Base-by-base conservation (phyloP, 2,113 vertebrate genomes). In the Catharus bicknelli region DNA sequence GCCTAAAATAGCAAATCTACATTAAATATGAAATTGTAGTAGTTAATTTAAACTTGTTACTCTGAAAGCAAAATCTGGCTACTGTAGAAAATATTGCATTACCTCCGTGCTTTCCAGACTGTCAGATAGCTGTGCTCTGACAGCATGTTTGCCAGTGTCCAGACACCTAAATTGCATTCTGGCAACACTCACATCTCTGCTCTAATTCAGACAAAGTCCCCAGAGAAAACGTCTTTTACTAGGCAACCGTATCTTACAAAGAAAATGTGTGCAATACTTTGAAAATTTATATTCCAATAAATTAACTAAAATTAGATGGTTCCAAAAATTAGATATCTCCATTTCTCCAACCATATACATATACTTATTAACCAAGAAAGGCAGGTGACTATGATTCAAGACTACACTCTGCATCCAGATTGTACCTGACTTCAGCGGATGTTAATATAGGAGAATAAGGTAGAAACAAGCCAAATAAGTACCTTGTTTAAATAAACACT, bases 151-250 rank as follows among this genome's bases (percentile, higher is more conserved):
- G 0, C 53, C 47, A 58, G 29, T 77, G 83, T 92, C 85, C 88
- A 90, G 90, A 82, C 59, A 89, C 45, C 66, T 76, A 73, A 95
- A 90, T 10, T 83, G 72, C 63, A 42, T 83, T 94, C 82, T 94
- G 82, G 59, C 23, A 95, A 77, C 23, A 70, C 55, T 92, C 70
- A 90, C 12, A 64, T 50, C 38, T 70, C 70, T 76, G 32, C 40
- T 85, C 45, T 80, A 57, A 86, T 45, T 43, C 63, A 77, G 59
- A 36, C 17, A 54, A 73, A 87, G 43, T 36, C 34, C 11, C 21
- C 17, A 53, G 58, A 68, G 45, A 93, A 19, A 62, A 59, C 54
- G 45, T 15, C 3, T 79, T 94, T 76, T 63, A 57, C 29, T 58
- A 40, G 16, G 12, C 26, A 85, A 51, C 11, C 0, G 2, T 48